Evolutionary conservation across 2,888 invertebrate genomes (phyloP).

Genomic region (Argyra leucocephala): DNA sequence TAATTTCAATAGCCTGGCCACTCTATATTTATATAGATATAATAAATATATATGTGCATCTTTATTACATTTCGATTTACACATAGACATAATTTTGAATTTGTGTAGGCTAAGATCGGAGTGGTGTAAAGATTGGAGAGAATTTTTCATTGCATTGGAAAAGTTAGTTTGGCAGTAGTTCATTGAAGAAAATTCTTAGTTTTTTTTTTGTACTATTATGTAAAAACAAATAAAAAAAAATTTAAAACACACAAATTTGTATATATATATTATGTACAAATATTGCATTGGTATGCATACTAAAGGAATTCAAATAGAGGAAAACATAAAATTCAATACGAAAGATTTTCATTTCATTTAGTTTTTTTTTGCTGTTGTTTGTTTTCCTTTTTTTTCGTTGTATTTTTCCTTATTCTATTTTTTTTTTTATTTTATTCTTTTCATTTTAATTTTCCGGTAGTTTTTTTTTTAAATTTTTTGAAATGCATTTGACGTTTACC

Average conservation of each 20-base stretch:
- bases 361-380: not conserved
- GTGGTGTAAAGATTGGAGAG: too few species aligned
- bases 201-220: not conserved
- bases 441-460: slow-evolving; percentile 6
- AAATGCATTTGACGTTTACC: slow-evolving; percentile 6
- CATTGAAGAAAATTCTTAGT: not conserved
- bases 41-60: not conserved
- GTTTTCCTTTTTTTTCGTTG: not conserved
- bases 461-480: not conserved
- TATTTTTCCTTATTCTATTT: not conserved
- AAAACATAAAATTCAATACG: not conserved
- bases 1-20: not conserved
- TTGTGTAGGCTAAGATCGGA: not conserved
- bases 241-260: not conserved
- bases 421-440: not conserved
- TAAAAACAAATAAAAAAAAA: not conserved
- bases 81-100: not conserved
- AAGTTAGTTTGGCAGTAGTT: not conserved
- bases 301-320: not conserved
- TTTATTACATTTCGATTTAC: not conserved
- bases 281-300: not conserved
- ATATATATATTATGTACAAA: not conserved
- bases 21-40: not conserved
- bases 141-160: not conserved
- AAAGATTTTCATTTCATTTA: slow-evolving; percentile 6